phyloP scores from a whole-genome alignment of 2,888 invertebrate species.

The Alsophila aescularia region DNA sequence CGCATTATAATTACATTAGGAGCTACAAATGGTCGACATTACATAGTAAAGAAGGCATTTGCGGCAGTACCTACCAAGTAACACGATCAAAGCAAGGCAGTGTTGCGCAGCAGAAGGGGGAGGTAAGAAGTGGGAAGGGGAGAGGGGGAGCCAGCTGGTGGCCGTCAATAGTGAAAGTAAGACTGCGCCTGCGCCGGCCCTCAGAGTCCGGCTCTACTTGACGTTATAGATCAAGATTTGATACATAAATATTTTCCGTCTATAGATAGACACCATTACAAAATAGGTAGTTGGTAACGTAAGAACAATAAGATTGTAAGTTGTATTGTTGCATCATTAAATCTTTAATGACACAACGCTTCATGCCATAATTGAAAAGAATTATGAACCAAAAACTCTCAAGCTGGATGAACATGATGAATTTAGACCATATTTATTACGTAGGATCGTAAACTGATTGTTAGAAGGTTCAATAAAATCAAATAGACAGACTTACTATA shows the following conservation, averaged over 20 bases:
- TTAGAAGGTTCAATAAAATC: too few species aligned
- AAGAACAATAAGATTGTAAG: neutral
- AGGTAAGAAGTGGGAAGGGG: slow-evolving; percentile 36
- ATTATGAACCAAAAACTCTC: too few species aligned
- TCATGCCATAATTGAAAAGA: too few species aligned
- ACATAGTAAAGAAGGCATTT: slow-evolving; percentile 15
- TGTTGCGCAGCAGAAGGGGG: slow-evolving; percentile 66
- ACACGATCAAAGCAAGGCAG: slow-evolving; percentile 67
- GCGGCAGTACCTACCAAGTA: slow-evolving; percentile 40
- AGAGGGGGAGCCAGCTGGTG: slow-evolving; percentile 70
- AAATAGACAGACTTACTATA: too few species aligned
- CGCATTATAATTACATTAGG: slow-evolving; percentile 29
- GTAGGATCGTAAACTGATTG: too few species aligned
- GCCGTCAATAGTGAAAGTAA: slow-evolving; percentile 83
- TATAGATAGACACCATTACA: slow-evolving; percentile 2
- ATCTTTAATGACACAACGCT: too few species aligned
- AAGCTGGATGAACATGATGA: too few species aligned
- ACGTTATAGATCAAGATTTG: slow-evolving; percentile 52
- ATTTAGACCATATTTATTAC: too few species aligned
- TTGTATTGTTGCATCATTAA: neutral
- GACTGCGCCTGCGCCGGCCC: slow-evolving; percentile 58
- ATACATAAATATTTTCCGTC: slow-evolving; percentile 41
- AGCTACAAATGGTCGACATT: slow-evolving; percentile 8
- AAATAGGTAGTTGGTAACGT: neutral
- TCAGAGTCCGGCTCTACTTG: slow-evolving; percentile 49